Conservation (phyloP, 2,113 vertebrate genomes). For the Zosterops japonicus region DNA sequence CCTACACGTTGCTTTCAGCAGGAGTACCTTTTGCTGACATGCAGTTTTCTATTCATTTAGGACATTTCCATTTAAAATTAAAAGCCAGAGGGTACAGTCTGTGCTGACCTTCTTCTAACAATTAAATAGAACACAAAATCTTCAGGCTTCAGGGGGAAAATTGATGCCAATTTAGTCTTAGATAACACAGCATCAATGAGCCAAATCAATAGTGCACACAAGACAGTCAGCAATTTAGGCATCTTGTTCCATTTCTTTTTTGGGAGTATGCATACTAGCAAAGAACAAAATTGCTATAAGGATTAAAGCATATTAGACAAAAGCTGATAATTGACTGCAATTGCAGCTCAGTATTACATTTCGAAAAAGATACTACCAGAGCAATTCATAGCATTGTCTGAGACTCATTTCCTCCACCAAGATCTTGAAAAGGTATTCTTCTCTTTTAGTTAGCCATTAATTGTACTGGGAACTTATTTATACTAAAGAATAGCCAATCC, state of each 20-base stretch:
- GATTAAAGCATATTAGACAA: slow-evolving; percentile 26
- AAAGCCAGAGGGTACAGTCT: slow-evolving; percentile 43
- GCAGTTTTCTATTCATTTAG: slow-evolving; percentile 53
- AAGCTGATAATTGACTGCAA: slow-evolving; percentile 29
- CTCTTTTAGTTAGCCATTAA: background rate
- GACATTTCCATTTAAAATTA: slow-evolving; percentile 47
- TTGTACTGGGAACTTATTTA: slow-evolving; percentile 2
- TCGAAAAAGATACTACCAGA: background rate
- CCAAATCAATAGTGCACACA: slow-evolving; percentile 41
- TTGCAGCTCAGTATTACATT: slow-evolving; percentile 1
- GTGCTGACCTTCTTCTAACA: slow-evolving; percentile 62
- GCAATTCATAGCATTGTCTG: background rate
- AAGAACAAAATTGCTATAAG: background rate
- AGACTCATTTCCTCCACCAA: background rate
- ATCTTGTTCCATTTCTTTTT: slow-evolving; percentile 13
- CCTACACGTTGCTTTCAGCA: slow-evolving; percentile 48
- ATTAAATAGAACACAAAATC: slow-evolving; percentile 62
- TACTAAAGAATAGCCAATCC: background rate
- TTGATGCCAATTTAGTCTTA: slow-evolving; percentile 35
- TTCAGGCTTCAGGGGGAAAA: slow-evolving; percentile 21
- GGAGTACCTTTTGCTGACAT: slow-evolving; percentile 55
- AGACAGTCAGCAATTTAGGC: slow-evolving; percentile 33
- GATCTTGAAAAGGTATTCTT: background rate
- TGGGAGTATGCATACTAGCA: background rate
- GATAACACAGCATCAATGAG: slow-evolving; percentile 53